Evolutionary conservation across 1,140 invertebrate genomes (phyloP).

Genomic region (Dendrolimus kikuchii): DNA sequence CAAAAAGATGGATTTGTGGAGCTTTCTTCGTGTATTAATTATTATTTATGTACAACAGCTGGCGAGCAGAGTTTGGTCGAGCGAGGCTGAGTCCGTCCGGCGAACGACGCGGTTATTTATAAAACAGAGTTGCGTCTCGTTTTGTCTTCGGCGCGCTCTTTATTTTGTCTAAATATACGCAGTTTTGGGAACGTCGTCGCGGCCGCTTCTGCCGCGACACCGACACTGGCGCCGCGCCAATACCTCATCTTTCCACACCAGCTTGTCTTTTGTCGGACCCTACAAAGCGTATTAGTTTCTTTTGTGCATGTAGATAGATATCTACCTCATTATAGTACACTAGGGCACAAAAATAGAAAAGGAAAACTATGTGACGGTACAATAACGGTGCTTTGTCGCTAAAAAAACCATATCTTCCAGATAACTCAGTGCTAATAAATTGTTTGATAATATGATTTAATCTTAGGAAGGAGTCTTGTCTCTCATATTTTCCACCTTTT

Average conservation of each 20-base stretch:
- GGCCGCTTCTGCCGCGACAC: slow-evolving; percentile 56
- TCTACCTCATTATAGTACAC: too few relatives aligned
- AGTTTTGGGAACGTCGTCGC: slow-evolving; percentile 67
- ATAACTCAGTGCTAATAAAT: too few relatives aligned
- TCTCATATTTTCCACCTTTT: too few relatives aligned
- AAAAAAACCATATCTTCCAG: too few relatives aligned
- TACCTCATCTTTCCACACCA: slow-evolving; percentile 41
- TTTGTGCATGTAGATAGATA: background rate
- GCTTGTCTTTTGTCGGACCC: slow-evolving; percentile 41
- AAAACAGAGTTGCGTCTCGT: slow-evolving; percentile 70
- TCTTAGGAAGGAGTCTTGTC: too few relatives aligned
- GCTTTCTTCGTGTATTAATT: slow-evolving; percentile 66
- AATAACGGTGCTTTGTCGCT: too few relatives aligned
- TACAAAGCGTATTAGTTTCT: slow-evolving; percentile 18
- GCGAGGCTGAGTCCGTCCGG: slow-evolving; percentile 56
- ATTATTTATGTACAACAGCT: slow-evolving; percentile 70
- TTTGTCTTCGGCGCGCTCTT: slow-evolving; percentile 69
- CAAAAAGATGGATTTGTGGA: slow-evolving; percentile 18
- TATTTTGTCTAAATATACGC: slow-evolving; percentile 72
- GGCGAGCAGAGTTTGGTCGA: slow-evolving; percentile 59
- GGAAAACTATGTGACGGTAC: too few relatives aligned
- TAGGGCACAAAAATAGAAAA: too few relatives aligned
- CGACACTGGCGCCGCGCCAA: slow-evolving; percentile 47
- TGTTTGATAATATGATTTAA: too few relatives aligned
- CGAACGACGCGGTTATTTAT: slow-evolving; percentile 68